Base-by-base conservation (phyloP, 2,888 invertebrate genomes). In the Clitarchus hookeri region DNA sequence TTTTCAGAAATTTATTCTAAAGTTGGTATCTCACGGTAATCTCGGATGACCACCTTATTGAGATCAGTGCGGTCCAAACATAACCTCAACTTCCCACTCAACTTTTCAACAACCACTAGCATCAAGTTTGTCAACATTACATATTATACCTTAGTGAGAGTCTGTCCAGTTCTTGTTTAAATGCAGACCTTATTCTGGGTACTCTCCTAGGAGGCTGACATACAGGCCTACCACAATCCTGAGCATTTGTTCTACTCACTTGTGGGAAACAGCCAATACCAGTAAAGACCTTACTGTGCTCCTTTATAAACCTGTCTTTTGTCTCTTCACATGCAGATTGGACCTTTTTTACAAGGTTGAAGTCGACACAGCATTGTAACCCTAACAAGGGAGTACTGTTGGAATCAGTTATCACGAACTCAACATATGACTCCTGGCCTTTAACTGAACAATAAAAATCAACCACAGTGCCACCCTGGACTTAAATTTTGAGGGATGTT, bases 261-360 rank as follows among this genome's bases (percentile, higher is more conserved):
- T 65, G 65, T 65, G 65, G 65, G n/a, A 65, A 65, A 16, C 23
- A 65, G 65, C 65, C 65, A 65, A 65, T 65, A 65, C 65, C 65
- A 65, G n/a, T 65, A n/a, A 65, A 65, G 1, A 65, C 65, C 0
- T 65, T 23, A 65, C 8, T 65, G 65, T 65, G 65, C 16, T 65
- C 65, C 65, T 65, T 65, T 16, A 65, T 65, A n/a, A 16, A 65
- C 16, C 8, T 65, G 65, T 65, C 8, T 19, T 65, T 65, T 65
- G n/a, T 19, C 48, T 48, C 48, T 48, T 48, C 48, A 16, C 48
- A 65, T 16, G 65, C 65, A n/a, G 65, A 65, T 1, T 65, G 65
- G 16, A 23, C 65, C 36, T 4, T 36, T 36, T 36, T 36, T 36
- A 36, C 36, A 36, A 36, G 36, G 36, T 36, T 3, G 36, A 65